Evolutionary conservation across 2,888 invertebrate species (phyloP).

Genomic region (Megamerina dolium): DNA sequence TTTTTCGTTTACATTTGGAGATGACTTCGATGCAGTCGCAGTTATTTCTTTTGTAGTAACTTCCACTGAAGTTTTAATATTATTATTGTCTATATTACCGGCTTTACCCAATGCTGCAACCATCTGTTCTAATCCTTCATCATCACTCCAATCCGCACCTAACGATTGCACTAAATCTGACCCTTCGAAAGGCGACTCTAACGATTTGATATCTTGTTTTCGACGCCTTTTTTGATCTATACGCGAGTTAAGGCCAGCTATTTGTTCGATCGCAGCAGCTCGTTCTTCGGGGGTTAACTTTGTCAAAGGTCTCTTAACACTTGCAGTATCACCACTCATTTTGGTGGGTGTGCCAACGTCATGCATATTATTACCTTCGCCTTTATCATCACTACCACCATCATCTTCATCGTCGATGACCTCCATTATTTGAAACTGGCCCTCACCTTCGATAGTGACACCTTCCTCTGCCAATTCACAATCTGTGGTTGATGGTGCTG

Average conservation of each 20-base stretch:
- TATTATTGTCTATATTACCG: too few relatives aligned
- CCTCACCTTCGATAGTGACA: constrained; percentile 45
- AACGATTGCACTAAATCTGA: constrained; percentile 37
- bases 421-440: constrained; percentile 45
- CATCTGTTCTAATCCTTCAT: constrained; percentile 28
- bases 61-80: too few relatives aligned
- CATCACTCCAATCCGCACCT: constrained; percentile 48
- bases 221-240: constrained; percentile 25
- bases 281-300: constrained; percentile 37
- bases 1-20: too few relatives aligned
- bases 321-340: too few relatives aligned
- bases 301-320: too few relatives aligned
- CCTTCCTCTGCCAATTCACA: constrained; percentile 29
- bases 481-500: constrained; percentile 2
- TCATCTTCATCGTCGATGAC: constrained; percentile 32
- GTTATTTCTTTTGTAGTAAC: too few relatives aligned
- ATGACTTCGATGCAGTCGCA: too few relatives aligned
- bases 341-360: too few relatives aligned
- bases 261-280: constrained; percentile 45
- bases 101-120: too few relatives aligned
- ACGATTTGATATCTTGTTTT: constrained; percentile 29
- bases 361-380: too few relatives aligned
- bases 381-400: too few relatives aligned
- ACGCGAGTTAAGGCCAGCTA: constrained; percentile 28
- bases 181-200: constrained; percentile 19